Conservation (phyloP, 2,113 vertebrate species). For the Corythaixoides concolor region DNA sequence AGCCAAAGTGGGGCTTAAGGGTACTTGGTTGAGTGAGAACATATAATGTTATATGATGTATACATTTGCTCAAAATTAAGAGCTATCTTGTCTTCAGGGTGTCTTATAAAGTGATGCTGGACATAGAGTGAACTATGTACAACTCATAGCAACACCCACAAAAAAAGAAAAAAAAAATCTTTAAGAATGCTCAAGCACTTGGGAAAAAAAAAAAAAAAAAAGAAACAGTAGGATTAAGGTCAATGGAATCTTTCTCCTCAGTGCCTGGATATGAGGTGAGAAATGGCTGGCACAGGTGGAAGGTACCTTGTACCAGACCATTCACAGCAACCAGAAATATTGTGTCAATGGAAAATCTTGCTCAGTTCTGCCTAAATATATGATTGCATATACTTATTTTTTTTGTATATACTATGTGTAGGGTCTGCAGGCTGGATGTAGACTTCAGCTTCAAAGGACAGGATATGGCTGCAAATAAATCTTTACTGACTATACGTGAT, state of each 20-base stretch:
- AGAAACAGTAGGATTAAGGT: neutral
- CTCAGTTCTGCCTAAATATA: rapidly evolving
- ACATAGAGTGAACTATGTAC: neutral
- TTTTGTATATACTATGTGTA: neutral
- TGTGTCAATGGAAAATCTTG: neutral
- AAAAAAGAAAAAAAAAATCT: neutral
- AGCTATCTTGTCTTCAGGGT: neutral
- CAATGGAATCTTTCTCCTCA: neutral
- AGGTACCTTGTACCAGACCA: neutral
- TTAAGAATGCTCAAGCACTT: neutral
- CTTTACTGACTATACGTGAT: neutral
- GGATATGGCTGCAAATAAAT: neutral
- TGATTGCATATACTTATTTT: neutral
- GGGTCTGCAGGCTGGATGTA: neutral
- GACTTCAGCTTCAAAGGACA: neutral
- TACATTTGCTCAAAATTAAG: neutral
- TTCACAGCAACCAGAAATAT: neutral
- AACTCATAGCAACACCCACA: neutral
- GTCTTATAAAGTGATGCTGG: neutral
- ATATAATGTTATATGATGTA: neutral
- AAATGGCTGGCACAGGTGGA: neutral
- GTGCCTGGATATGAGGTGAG: neutral
- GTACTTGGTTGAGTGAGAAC: neutral
- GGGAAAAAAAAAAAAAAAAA: neutral
- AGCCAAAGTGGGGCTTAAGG: neutral